Base-by-base conservation (phyloP, 1,140 invertebrate species). In the Mactra quadrangularis region DNA sequence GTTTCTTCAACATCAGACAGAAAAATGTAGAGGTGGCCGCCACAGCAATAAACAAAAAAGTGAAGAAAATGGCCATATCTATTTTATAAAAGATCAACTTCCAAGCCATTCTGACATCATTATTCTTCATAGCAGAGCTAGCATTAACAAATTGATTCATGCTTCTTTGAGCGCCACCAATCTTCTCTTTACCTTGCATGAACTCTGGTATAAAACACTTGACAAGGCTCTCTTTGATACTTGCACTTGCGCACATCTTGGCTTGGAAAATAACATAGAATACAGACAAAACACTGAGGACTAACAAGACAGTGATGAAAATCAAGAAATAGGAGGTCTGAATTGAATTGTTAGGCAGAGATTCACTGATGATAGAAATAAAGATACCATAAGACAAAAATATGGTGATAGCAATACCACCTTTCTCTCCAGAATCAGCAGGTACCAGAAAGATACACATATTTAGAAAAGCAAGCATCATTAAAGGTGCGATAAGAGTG, bases 341-440 rank as follows among this genome's bases (percentile, higher is more conserved):
- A 4, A 68, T 31, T 9, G 78, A 71, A 29, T 82, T 82, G 27
- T 82, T 22, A 3, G 78, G 78, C 17, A 82, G 41, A 13, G 53
- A 72, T 3, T 62, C 55, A n/a, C 25, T 60, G n/a, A 82, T 47
- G 25, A 71, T 60, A 1, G 66, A 59, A 22, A 82, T 29, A 31
- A 82, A 82, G 41, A 82, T 71, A 22, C 38, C 78, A n/a, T 71
- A 72, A 13, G 78, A 41, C 3, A 82, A 38, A 70, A 82, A 82
- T 17, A 82, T 62, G 0, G 78, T 82, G 27, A 82, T 72, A 50
- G 66, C 52, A 60, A 82, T 60, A 0, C 50, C 70, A 31, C 55
- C 78, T 31, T 82, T 82, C 38, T 82, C 78, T 0, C 64, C 55
- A 19, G 78, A 82, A 25, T 27, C 78, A 31, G 59, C 50, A 1